Evolutionary conservation across 2,888 invertebrate genomes (phyloP).

Genomic region (Mythimna lalbum): DNA sequence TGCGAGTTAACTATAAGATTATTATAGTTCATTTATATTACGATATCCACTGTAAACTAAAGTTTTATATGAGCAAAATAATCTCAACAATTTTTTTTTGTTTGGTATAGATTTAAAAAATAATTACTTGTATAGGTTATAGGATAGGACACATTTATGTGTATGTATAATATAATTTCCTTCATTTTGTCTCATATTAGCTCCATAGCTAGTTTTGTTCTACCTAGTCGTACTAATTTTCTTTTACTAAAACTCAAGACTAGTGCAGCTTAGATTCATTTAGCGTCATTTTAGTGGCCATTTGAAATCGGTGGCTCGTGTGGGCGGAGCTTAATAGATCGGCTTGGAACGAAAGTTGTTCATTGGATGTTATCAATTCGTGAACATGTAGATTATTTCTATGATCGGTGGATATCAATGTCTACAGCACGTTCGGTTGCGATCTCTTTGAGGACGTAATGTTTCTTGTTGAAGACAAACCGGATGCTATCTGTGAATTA

Average conservation of each 20-base stretch:
- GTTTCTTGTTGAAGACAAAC: slow-evolving; percentile 41
- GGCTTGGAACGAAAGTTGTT: slow-evolving; percentile 83
- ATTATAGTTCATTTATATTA: neutral
- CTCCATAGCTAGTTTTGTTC: neutral
- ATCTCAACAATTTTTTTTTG: too few species aligned
- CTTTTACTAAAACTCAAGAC: neutral
- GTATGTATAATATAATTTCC: too few species aligned
- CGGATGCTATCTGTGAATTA: slow-evolving; percentile 15
- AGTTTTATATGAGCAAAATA: too few species aligned
- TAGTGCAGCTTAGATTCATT: neutral
- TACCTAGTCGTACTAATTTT: too few species aligned
- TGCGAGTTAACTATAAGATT: too few species aligned
- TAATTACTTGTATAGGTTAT: neutral
- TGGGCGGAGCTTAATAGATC: slow-evolving; percentile 86
- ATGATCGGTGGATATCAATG: slow-evolving; percentile 71
- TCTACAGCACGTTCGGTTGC: slow-evolving; percentile 54
- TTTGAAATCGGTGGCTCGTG: slow-evolving; percentile 78
- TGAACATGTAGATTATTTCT: slow-evolving; percentile 81
- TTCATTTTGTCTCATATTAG: neutral
- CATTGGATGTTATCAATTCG: slow-evolving; percentile 86
- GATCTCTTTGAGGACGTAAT: slow-evolving; percentile 50
- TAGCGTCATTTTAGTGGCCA: slow-evolving; percentile 76
- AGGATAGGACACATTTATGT: too few species aligned
- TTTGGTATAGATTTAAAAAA: neutral
- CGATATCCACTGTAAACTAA: neutral